These are phyloP conservation scores for Arbacia lixula DNA, from an alignment of 53 echinoderm and acorn worm species.

Conservation along the genomic window DNA sequence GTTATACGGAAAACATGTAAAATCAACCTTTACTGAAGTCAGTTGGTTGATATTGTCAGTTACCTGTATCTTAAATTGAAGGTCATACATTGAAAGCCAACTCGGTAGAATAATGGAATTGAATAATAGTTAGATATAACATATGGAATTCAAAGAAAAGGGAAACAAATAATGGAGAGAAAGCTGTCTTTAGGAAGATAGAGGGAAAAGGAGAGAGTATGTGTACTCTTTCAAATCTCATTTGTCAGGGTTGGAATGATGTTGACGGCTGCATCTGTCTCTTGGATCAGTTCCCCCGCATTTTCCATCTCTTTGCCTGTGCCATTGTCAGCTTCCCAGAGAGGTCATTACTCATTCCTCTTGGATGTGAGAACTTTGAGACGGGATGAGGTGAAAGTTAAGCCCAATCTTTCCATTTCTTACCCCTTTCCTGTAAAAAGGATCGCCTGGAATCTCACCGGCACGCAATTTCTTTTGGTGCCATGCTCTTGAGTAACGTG, in stretches of 20 bases:
- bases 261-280: constrained; percentile 42
- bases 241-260: constrained; percentile 23
- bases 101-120: too few species aligned
- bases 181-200: background rate
- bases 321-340: constrained; percentile 46
- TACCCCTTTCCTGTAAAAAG: background rate
- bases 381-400: constrained; percentile 3
- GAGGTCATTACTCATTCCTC: constrained; percentile 48
- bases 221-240: background rate
- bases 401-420: background rate
- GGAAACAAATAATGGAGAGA: background rate
- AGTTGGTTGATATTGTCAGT: too few species aligned
- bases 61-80: too few species aligned
- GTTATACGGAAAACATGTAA: too few species aligned
- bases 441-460: constrained; percentile 4
- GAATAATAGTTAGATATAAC: background rate
- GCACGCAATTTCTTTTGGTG: constrained; percentile 25
- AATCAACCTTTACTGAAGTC: too few species aligned
- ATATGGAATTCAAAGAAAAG: background rate
- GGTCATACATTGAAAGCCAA: too few species aligned
- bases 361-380: constrained; percentile 43
- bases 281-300: constrained; percentile 24
- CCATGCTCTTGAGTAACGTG: background rate
- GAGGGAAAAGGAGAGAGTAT: background rate
- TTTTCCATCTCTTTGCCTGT: constrained; percentile 26